Evolutionary conservation across 2,888 invertebrate genomes (phyloP), one percentile per base, ranked within the genome.

Genomic region (Watsonalla binaria): DNA sequence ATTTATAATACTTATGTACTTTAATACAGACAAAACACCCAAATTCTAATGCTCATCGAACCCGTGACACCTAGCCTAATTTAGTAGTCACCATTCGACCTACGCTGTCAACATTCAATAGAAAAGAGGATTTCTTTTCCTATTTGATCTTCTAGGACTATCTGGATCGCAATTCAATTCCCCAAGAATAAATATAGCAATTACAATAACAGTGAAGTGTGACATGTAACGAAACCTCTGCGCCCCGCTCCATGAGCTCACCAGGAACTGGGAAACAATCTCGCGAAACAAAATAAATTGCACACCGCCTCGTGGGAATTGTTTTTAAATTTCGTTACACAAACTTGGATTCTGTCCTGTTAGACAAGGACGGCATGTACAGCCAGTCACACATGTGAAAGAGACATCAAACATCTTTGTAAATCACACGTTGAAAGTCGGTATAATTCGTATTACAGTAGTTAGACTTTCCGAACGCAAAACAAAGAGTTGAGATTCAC

Each of bases 311-410:
- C 76, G 61, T 63, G 75, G 75, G 83, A 76, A 85, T 86, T 86
- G 86, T 86, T 86, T 86, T 86, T 84, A 84, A 86, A 86, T 85
- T 82, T 84, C 76, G 83, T 86, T 86, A 85, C 73, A 69, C 65
- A 65, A 74, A 72, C 70, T 73, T 68, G 65, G 65, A 61, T 64
- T 62, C 62, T 65, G 59, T 58, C 62, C 34, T 56, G 55, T 54
- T 54, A 60, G 70, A 45, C 45, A 70, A 68, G 78, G 78, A 55
- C 53, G 54, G 37, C 24, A 54, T 58, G 70, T 56, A 55, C 49
- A 6, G n/a, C 14, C 24, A 8, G 42, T 39, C 35, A 45, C 15
- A 53, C 14, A 62, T 49, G 56, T n/a, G 62, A 66, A 45, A 57
- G 65, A 61, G 62, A 66, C 33, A 35, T 45, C 54, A 45, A 6